These are phyloP conservation scores for Eurytoma adleriae DNA, from an alignment of 2,888 invertebrate genomes.

Conservation along the genomic window DNA sequence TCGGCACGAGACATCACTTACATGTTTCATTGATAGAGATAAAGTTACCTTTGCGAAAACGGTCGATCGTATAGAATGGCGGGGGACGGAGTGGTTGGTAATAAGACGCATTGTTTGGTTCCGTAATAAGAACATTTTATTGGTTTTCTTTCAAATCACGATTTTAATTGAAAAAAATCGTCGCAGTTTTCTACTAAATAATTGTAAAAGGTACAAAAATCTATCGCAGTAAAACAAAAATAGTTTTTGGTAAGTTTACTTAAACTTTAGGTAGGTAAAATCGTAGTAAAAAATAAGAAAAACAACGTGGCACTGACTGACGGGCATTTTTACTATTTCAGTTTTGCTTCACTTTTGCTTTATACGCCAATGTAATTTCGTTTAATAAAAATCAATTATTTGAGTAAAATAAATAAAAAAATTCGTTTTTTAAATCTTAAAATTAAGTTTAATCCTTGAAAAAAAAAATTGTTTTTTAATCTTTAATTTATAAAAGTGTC, in stretches of 20 bases:
- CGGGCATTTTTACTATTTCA: background rate
- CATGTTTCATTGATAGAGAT: constrained; percentile 5
- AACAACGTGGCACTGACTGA: background rate
- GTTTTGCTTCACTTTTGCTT: too few species aligned
- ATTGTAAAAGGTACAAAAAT: too few species aligned
- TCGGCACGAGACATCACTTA: constrained; percentile 19
- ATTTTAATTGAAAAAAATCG: background rate
- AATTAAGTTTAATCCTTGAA: background rate
- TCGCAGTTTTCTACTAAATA: too few species aligned
- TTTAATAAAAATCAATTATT: too few species aligned
- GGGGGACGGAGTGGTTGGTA: background rate
- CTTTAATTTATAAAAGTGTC: background rate
- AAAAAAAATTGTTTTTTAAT: background rate
- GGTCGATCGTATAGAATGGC: background rate
- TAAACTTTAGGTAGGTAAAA: background rate
- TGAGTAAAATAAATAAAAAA: too few species aligned
- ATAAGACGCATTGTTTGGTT: background rate
- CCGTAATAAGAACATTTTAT: constrained; percentile 11
- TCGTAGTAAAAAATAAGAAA: background rate
- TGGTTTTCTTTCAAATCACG: constrained; percentile 2
- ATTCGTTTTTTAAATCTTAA: background rate
- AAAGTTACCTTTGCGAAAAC: background rate
- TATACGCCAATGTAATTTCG: too few species aligned
- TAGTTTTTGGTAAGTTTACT: constrained; percentile 1
- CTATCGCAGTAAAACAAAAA: constrained; percentile 1